phyloP scores from a whole-genome alignment of 2,888 invertebrate species.

The Agrochola lychnidis region DNA sequence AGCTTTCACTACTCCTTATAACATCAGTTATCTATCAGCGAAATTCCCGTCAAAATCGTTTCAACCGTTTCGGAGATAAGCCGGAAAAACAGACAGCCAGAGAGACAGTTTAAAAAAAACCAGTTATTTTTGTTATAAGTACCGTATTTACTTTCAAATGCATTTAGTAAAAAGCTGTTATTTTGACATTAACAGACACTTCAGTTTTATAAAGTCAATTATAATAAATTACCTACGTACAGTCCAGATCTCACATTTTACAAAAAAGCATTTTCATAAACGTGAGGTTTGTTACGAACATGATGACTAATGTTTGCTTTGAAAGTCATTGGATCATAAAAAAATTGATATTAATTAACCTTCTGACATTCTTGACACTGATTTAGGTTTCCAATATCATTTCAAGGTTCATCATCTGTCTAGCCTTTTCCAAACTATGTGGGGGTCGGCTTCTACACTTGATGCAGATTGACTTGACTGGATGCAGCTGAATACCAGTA shows the following conservation, averaged over 20 bases:
- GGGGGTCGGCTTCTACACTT: background rate
- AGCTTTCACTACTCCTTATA: no score
- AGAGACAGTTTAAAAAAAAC: no score
- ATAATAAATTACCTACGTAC: background rate
- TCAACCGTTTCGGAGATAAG: no score
- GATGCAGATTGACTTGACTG: no score
- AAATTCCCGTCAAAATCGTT: no score
- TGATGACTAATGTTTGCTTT: background rate
- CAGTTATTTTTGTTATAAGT: no score
- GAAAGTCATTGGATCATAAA: background rate
- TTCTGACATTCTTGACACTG: background rate
- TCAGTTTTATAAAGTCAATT: background rate
- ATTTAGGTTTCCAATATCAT: background rate
- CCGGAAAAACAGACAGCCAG: no score
- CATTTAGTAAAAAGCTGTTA: no score
- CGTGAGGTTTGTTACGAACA: background rate
- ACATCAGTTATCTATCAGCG: no score
- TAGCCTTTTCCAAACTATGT: background rate
- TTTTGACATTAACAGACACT: no score
- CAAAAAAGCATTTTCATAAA: background rate
- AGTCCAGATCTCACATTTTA: background rate
- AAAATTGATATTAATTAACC: background rate
- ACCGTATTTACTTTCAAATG: no score
- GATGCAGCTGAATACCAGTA: background rate
- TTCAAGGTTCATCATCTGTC: background rate